Conservation (phyloP, 2,797 vertebrate genomes). For the Astyanax mexicanus region DNA sequence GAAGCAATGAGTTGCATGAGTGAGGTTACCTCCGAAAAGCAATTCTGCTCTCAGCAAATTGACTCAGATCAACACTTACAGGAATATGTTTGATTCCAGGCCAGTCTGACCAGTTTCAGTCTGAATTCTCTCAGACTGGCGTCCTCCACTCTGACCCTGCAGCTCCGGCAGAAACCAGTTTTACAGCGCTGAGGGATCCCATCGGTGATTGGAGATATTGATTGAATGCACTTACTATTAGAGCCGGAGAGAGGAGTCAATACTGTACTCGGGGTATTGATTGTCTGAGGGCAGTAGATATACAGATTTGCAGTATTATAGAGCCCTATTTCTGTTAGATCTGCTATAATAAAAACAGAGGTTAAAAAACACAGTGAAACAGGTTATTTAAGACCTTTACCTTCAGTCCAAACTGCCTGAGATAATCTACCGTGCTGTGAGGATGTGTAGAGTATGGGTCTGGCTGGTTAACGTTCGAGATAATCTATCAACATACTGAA, state of each 20-base stretch:
- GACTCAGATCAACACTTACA: background rate
- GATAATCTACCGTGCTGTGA: no score
- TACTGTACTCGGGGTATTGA: constrained; percentile 61
- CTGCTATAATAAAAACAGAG: constrained; percentile 36
- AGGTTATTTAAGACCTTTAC: constrained; percentile 35
- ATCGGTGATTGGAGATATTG: constrained; percentile 52
- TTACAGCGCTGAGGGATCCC: constrained; percentile 41
- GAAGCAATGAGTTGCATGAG: background rate
- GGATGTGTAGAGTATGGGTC: no score
- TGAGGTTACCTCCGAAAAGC: constrained; percentile 3
- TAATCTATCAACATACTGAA: no score
- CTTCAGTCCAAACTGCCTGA: no score
- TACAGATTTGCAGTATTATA: constrained; percentile 39
- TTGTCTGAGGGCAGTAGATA: constrained; percentile 54
- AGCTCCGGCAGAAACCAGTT: constrained; percentile 12
- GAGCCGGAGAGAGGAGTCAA: constrained; percentile 52
- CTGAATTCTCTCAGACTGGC: background rate
- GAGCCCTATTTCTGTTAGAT: constrained; percentile 16
- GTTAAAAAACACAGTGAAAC: constrained; percentile 17
- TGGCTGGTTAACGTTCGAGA: no score
- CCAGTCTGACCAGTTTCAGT: background rate
- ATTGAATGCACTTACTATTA: constrained; percentile 59
- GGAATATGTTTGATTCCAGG: constrained; percentile 5
- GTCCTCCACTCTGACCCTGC: background rate
- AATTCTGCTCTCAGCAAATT: background rate